Conservation (phyloP, 1,140 invertebrate genomes). For the Micrasema longulum region DNA sequence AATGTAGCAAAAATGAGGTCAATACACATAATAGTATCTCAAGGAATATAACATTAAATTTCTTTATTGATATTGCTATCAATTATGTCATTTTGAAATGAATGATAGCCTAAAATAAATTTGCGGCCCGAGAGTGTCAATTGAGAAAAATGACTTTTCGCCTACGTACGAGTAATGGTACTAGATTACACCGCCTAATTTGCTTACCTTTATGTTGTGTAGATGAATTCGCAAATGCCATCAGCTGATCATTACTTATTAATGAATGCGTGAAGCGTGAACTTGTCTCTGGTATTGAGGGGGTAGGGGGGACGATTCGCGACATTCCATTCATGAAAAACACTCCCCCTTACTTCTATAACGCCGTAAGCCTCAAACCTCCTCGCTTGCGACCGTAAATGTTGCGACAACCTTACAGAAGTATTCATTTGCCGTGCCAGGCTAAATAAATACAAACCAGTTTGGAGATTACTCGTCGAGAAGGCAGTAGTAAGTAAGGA, state of each 20-base stretch:
- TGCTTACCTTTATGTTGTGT: background rate
- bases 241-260: conserved; percentile 41
- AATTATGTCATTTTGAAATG: background rate
- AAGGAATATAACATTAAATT: no score
- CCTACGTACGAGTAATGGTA: background rate
- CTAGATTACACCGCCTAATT: background rate
- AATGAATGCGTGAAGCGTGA: conserved; percentile 42
- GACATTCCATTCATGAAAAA: conserved; percentile 47
- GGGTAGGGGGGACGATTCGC: conserved; percentile 12
- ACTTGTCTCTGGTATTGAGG: conserved; percentile 6
- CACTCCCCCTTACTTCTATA: conserved; percentile 12
- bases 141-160: no score
- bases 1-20: no score
- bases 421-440: background rate
- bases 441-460: background rate
- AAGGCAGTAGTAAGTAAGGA: background rate
- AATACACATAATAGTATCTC: no score
- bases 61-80: no score
- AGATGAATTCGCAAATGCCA: background rate
- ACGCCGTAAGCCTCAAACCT: background rate
- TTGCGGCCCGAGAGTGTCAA: no score
- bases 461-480: no score
- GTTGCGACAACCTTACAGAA: background rate
- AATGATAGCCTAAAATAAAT: background rate
- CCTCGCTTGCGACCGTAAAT: background rate